These are phyloP conservation scores for Stenodera caucasica DNA, from an alignment of 2,888 invertebrate genomes.

Conservation along the genomic window DNA sequence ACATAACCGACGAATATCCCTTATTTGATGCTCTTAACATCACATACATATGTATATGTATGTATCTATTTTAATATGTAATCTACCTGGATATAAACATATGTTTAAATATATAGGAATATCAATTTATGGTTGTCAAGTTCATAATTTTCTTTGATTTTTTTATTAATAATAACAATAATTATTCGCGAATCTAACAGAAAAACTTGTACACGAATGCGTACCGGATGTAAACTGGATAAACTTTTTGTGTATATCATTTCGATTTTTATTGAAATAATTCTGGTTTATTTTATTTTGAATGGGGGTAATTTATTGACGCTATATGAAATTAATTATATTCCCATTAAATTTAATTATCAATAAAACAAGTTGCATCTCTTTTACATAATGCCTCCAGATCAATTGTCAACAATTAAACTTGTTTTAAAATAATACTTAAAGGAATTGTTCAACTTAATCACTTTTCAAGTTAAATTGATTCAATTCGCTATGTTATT, in stretches of 20 bases:
- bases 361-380: background rate
- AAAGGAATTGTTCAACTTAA: background rate
- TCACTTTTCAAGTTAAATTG: constrained; percentile 2
- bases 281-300: background rate
- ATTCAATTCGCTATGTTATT: background rate
- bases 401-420: constrained; percentile 5
- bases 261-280: background rate
- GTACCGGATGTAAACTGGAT: constrained; percentile 18
- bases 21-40: background rate
- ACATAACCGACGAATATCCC: background rate
- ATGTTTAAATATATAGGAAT: too few relatives aligned
- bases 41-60: background rate
- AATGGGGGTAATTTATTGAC: background rate
- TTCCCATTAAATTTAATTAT: constrained; percentile 2
- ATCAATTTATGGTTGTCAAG: background rate
- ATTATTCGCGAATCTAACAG: background rate
- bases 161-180: background rate
- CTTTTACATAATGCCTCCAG: constrained; percentile 3
- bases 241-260: constrained; percentile 9
- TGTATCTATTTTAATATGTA: background rate
- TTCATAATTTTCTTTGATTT: background rate
- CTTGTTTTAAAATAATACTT: background rate
- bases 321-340: background rate
- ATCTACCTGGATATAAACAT: too few relatives aligned
- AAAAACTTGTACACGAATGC: background rate